Evolutionary conservation across 2,888 invertebrate genomes (phyloP).

Genomic region (Phragmatobia fuliginosa): DNA sequence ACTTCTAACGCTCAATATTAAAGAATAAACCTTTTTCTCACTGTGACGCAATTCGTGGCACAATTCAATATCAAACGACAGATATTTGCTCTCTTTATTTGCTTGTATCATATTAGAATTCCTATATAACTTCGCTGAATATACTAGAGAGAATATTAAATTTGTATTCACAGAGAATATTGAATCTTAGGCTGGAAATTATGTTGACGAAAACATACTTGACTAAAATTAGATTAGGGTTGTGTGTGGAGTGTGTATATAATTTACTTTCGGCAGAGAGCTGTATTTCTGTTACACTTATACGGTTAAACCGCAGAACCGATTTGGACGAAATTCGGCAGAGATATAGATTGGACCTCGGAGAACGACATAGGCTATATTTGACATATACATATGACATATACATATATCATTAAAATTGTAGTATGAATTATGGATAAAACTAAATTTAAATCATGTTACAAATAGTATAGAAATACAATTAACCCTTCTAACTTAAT

Average conservation of each 20-base stretch:
- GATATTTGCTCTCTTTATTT: neutral
- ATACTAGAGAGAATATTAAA: neutral
- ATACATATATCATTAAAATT: no score
- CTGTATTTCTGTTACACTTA: no score
- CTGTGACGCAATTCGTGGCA: neutral
- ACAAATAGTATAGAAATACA: neutral
- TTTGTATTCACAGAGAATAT: neutral
- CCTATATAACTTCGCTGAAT: neutral
- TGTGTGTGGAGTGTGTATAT: neutral
- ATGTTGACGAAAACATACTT: neutral
- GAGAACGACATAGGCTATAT: no score
- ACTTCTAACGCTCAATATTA: no score
- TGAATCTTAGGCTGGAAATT: neutral
- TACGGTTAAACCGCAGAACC: no score
- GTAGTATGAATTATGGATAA: no score
- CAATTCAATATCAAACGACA: neutral
- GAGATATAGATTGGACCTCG: no score
- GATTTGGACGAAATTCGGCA: no score
- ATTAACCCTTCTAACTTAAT: no score
- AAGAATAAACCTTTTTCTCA: neutral
- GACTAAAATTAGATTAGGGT: no score
- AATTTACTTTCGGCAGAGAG: no score
- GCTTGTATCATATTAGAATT: neutral
- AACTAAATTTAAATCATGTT: neutral
- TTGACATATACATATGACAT: no score